These are phyloP conservation scores for Mactromeris polynyma DNA, from an alignment of 2,888 invertebrate species.

Conservation along the genomic window DNA sequence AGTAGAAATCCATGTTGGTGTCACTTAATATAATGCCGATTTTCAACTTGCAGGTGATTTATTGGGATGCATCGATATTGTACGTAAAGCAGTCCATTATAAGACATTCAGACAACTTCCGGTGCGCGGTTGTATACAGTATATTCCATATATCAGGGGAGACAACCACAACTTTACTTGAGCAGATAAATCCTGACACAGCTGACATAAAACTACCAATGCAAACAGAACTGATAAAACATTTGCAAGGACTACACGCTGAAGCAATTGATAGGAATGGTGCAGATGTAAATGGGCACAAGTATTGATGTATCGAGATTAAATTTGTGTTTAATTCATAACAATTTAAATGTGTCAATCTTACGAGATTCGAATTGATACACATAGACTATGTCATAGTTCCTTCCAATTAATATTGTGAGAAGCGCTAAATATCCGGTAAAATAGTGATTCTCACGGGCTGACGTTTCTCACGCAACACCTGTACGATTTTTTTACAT, in stretches of 20 bases:
- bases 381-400: no score
- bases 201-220: background rate
- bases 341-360: no score
- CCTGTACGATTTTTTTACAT: no score
- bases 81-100: slow-evolving; percentile 15
- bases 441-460: no score
- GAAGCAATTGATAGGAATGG: background rate
- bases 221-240: background rate
- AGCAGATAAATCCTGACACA: background rate
- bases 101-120: slow-evolving; percentile 10
- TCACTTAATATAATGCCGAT: background rate
- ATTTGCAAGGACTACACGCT: background rate
- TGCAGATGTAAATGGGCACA: background rate
- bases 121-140: slow-evolving; percentile 9
- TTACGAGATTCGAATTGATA: no score
- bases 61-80: slow-evolving; percentile 8
- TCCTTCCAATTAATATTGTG: no score
- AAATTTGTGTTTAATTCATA: no score
- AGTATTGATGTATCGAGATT: no score
- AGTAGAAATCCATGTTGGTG: no score
- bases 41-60: slow-evolving; percentile 2
- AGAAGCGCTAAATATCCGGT: no score
- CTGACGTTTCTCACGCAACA: no score
- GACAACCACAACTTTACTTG: background rate
- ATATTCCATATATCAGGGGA: slow-evolving; percentile 18